Evolutionary conservation across 2,888 invertebrate genomes (phyloP).

Genomic region (Cheilosia vernalis): DNA sequence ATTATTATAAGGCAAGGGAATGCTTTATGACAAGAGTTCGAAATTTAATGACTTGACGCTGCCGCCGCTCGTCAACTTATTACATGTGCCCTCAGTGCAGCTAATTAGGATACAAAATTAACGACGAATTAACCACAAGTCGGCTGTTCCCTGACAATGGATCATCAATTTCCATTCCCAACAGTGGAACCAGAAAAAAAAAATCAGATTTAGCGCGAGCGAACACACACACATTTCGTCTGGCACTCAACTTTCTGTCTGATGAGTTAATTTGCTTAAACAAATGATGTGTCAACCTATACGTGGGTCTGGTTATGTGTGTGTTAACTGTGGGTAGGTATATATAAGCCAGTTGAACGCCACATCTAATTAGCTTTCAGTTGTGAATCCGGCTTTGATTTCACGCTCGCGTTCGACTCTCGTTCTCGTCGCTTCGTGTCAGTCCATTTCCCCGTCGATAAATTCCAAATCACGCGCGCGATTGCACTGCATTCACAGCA

Average conservation of each 20-base stretch:
- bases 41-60: slow-evolving; percentile 19
- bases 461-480: slow-evolving; percentile 72
- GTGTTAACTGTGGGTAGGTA: too few species aligned
- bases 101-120: slow-evolving; percentile 27
- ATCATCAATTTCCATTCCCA: slow-evolving; percentile 34
- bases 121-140: slow-evolving; percentile 48
- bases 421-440: slow-evolving; percentile 56
- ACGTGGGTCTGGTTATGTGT: too few species aligned
- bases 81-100: background rate
- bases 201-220: slow-evolving; percentile 42
- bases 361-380: slow-evolving; percentile 68
- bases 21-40: background rate
- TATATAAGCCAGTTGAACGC: slow-evolving; percentile 55
- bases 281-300: slow-evolving; percentile 51
- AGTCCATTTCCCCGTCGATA: slow-evolving; percentile 70
- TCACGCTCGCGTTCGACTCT: slow-evolving; percentile 57
- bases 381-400: slow-evolving; percentile 71
- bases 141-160: slow-evolving; percentile 11
- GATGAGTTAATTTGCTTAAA: slow-evolving; percentile 71
- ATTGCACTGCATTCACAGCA: slow-evolving; percentile 62
- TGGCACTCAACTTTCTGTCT: slow-evolving; percentile 62
- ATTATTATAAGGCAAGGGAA: too few species aligned
- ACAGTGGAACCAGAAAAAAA: slow-evolving; percentile 5
- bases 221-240: slow-evolving; percentile 54
- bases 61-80: slow-evolving; percentile 15